Conservation (phyloP, 2,888 invertebrate genomes). For the Listrodromus nycthemerus region DNA sequence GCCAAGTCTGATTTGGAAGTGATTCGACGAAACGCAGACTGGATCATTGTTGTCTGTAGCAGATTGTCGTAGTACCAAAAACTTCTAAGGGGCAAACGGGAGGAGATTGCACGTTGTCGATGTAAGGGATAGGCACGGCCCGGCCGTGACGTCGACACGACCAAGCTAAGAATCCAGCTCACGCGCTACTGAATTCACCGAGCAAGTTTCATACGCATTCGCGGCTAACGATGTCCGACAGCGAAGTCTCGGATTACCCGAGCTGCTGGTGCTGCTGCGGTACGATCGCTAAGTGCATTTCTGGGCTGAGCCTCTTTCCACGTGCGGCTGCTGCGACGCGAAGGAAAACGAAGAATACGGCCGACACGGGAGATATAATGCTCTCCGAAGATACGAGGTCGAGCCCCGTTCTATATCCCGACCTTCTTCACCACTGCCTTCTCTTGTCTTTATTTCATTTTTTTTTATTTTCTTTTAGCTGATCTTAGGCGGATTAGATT, state of each 20-base stretch:
- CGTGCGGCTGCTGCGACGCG: conserved; percentile 29
- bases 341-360: conserved; percentile 6
- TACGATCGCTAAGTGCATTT: conserved; percentile 65
- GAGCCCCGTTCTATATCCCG: conserved; percentile 11
- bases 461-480: not conserved
- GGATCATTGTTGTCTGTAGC: not conserved
- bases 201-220: conserved; percentile 35
- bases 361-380: conserved; percentile 35
- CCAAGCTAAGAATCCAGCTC: conserved; percentile 18
- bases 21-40: not conserved
- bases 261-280: conserved; percentile 42
- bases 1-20: not conserved
- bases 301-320: conserved; percentile 60
- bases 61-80: not conserved
- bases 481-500: not conserved
- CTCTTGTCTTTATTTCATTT: not conserved
- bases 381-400: conserved; percentile 36
- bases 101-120: not conserved
- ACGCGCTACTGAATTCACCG: conserved; percentile 9
- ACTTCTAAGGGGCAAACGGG: not conserved
- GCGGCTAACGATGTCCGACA: conserved; percentile 34
- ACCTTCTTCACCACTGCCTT: conserved; percentile 2
- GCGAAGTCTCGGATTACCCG: conserved; percentile 47
- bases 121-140: not conserved
- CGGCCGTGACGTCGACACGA: not conserved